Conservation (phyloP, 1,140 invertebrate genomes). For the Chironomus striatipennis region DNA sequence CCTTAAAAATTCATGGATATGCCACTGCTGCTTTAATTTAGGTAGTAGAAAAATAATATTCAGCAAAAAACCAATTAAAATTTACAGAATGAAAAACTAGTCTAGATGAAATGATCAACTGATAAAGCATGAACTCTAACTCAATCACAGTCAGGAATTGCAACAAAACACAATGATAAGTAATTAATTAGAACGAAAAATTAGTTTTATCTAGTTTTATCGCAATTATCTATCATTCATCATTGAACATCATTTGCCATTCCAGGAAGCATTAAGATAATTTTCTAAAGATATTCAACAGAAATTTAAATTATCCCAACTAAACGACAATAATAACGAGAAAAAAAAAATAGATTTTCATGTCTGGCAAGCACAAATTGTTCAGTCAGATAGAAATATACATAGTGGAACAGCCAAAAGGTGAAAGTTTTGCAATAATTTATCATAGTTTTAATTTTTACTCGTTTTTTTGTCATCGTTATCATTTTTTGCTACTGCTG, state of each 20-base stretch:
- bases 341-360: neutral
- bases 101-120: too few species aligned
- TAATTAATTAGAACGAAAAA: neutral
- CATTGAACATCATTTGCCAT: too few species aligned
- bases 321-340: neutral
- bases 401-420: neutral
- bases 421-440: constrained; percentile 14
- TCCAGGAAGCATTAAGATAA: neutral
- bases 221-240: neutral
- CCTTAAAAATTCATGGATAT: too few species aligned
- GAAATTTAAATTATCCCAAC: neutral
- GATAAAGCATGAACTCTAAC: neutral
- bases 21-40: too few species aligned
- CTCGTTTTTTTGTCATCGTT: neutral
- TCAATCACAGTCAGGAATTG: neutral
- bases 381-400: neutral
- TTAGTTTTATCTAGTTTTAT: neutral
- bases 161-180: neutral
- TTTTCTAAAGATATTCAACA: neutral
- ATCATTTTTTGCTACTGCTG: neutral
- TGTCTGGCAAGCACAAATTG: neutral
- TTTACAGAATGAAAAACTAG: too few species aligned
- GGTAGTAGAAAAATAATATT: too few species aligned
- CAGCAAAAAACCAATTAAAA: too few species aligned
- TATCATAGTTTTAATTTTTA: neutral